Percentiles rank a stretch among this genome's conserved stretches.
Evolutionary conservation across 2,797 vertebrate species (phyloP).

Genomic region (Phataginus tricuspis): DNA sequence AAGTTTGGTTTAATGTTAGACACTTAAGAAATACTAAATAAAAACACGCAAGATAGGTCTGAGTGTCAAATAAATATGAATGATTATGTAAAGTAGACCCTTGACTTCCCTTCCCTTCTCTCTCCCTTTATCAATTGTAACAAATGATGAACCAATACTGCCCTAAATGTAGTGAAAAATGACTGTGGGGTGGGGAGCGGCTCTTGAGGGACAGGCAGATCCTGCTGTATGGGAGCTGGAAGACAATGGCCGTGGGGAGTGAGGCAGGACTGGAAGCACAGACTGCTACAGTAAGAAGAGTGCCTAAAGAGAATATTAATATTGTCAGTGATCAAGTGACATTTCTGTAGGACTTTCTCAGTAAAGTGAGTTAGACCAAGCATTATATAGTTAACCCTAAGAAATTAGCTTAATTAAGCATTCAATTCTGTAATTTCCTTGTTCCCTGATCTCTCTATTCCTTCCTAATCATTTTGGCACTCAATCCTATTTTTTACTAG

Average conservation of each 20-base stretch:
- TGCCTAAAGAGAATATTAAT: background rate
- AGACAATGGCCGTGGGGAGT: background rate
- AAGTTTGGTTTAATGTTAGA: background rate
- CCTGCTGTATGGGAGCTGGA: background rate
- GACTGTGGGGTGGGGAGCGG: background rate
- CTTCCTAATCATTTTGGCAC: slow-evolving; percentile 51
- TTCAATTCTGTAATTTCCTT: slow-evolving; percentile 49
- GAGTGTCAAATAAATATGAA: background rate
- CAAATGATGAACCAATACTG: background rate
- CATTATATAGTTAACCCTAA: slow-evolving; percentile 59
- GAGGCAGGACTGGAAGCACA: background rate
- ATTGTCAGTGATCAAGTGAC: background rate
- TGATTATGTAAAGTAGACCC: background rate
- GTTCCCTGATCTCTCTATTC: slow-evolving; percentile 31
- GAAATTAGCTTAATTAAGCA: slow-evolving; percentile 67
- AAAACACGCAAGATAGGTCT: background rate
- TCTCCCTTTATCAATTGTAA: background rate
- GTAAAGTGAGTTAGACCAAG: slow-evolving; percentile 50
- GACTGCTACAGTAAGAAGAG: background rate
- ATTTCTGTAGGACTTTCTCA: slow-evolving; percentile 30
- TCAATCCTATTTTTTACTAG: slow-evolving; percentile 63
- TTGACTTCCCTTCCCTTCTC: background rate
- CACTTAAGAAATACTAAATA: background rate
- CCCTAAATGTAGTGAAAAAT: background rate
- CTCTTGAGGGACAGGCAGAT: background rate